These are phyloP conservation scores for Cryptotermes secundus DNA, from an alignment of 1,140 invertebrate species.

Conservation along the genomic window DNA sequence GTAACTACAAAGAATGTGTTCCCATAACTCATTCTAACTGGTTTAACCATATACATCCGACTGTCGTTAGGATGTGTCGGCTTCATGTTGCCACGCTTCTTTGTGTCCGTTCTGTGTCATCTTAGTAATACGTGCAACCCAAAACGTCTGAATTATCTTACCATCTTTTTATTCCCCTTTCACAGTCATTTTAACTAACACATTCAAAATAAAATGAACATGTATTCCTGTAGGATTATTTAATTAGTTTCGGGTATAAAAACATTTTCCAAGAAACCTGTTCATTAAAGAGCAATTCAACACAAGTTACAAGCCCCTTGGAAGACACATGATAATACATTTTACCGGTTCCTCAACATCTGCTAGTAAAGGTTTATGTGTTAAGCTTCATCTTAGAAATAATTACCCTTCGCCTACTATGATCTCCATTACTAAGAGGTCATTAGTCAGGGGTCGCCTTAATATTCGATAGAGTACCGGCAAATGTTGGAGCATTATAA, in stretches of 20 bases:
- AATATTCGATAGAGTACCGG: background rate
- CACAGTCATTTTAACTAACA: no score
- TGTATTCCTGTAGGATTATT: background rate
- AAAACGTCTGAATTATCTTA: no score
- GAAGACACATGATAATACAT: background rate
- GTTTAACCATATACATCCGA: no score
- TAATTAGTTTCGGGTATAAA: background rate
- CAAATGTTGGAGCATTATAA: background rate
- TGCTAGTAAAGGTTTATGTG: background rate
- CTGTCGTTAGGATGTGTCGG: no score
- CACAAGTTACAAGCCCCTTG: background rate
- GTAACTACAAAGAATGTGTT: no score
- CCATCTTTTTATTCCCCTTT: no score
- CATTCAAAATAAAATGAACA: no score
- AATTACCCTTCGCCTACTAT: background rate
- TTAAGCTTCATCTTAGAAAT: conserved; percentile 11
- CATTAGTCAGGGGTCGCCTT: background rate
- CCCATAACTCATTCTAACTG: no score
- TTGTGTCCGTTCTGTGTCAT: no score
- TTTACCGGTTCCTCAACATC: background rate
- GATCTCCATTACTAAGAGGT: background rate
- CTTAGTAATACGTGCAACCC: no score
- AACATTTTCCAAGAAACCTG: background rate
- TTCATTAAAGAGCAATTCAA: conserved; percentile 14
- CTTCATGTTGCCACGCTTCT: no score